Conservation (phyloP, 2,113 vertebrate species). For the Etheostoma cragini region DNA sequence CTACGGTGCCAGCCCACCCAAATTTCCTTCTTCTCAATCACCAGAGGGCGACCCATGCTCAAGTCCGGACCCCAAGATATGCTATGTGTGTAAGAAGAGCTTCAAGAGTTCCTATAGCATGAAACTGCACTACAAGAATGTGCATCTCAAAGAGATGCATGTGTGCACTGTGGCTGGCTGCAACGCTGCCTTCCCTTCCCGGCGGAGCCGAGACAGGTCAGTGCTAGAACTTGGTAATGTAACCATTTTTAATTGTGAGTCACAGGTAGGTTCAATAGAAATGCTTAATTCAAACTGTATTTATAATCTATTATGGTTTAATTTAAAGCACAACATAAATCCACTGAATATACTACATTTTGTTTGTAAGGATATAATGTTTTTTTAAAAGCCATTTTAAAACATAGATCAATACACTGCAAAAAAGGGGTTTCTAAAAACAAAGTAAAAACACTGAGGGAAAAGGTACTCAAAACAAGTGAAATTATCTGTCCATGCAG, state of each 20-base stretch:
- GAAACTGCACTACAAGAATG: conserved; percentile 99
- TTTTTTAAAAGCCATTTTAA: conserved; percentile 8
- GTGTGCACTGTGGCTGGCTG: conserved; percentile 99
- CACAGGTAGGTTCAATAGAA: conserved; percentile 55
- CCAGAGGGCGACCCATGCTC: conserved; percentile 96
- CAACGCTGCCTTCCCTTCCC: conserved; percentile 98
- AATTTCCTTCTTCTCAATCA: conserved; percentile 92
- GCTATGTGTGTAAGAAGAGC: conserved; percentile 99
- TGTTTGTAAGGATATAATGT: background rate
- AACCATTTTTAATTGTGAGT: conserved; percentile 15
- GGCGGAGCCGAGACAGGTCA: conserved; percentile 99
- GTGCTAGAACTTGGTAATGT: conserved; percentile 58
- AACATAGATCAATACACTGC: background rate
- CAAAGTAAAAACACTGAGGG: too few relatives aligned
- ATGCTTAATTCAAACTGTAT: conserved; percentile 1
- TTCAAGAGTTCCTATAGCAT: conserved; percentile 99
- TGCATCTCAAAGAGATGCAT: conserved; percentile 99
- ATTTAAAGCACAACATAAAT: background rate
- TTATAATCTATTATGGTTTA: background rate
- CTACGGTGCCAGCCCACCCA: conserved; percentile 95
- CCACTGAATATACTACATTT: background rate
- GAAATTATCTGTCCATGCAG: too few relatives aligned
- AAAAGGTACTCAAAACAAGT: too few relatives aligned
- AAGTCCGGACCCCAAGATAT: conserved; percentile 98
- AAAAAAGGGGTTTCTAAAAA: too few relatives aligned